phyloP scores from a whole-genome alignment of 2,113 vertebrate species.

The Edolisoma coerulescens region DNA sequence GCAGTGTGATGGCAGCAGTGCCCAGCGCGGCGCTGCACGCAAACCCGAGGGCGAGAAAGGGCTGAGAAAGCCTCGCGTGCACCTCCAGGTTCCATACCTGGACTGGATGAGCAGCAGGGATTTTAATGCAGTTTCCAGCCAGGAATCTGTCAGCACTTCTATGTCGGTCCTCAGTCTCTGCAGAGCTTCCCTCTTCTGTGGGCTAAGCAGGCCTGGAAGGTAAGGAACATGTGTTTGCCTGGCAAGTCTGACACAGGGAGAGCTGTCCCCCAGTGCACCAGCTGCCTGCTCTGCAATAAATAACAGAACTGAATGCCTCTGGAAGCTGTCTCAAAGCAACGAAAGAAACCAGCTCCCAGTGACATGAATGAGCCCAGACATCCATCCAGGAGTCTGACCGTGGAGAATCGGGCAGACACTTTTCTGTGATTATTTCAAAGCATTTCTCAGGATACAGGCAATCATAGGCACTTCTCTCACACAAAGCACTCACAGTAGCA shows the following conservation, averaged over 20 bases:
- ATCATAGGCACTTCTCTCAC: neutral
- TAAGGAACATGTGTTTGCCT: neutral
- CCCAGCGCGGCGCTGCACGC: neutral
- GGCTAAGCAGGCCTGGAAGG: conserved; percentile 85
- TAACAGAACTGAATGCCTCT: neutral
- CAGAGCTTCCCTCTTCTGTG: conserved; percentile 89
- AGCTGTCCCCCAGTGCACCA: neutral
- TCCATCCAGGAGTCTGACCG: no score
- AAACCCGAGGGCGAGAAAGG: neutral
- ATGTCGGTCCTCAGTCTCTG: conserved; percentile 88
- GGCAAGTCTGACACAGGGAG: neutral
- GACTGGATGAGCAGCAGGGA: conserved; percentile 95
- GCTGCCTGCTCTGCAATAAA: neutral
- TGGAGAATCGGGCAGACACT: neutral
- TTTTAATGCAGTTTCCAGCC: conserved; percentile 94
- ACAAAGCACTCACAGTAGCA: neutral
- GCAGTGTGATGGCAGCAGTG: neutral
- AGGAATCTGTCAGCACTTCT: conserved; percentile 92
- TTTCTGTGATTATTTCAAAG: neutral
- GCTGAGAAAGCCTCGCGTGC: neutral
- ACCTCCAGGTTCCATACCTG: conserved; percentile 73
- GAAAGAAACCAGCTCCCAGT: neutral
- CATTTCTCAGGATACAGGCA: neutral
- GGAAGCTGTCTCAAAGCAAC: neutral
- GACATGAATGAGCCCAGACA: neutral